Evolutionary conservation across 2,113 vertebrate genomes (phyloP), one percentile per base, ranked within the genome.

Genomic region (Danio rerio): DNA sequence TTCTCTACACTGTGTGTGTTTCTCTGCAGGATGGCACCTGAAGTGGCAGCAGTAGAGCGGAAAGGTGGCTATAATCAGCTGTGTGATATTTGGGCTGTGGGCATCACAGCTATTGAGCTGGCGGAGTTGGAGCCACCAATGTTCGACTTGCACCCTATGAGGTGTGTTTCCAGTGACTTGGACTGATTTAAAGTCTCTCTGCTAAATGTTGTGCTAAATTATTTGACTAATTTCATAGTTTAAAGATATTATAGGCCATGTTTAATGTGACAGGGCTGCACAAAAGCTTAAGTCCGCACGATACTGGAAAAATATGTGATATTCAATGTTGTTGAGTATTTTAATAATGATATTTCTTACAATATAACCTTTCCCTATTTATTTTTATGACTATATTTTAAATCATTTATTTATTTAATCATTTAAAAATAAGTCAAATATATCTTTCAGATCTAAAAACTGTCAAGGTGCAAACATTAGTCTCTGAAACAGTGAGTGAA

Each of bases 61-160:
- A 99, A 99, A 92, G 98, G 98, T 18, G 98, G 98, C 9, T 99
- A 99, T 89, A 99, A 99, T 88, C 98, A 99, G 47, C 93, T 99
- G 49, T 99, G 98, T 93, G 98, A 99, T 69, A 96, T 99, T 81
- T 99, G 98, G 98, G 98, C 98, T 0, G 98, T 99, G 88, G 98
- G 98, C 21, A 99, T 99, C 86, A 99, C 98, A 7, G 96, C 97
- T 78, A 99, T 99, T 85, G 98, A 99, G 86, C 95, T 99, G 56
- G 98, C 97, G 0, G 98, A 99, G 76, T 95, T 99, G 11, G 98
- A 99, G 74, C 98, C 98, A 0, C 98, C 98, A 5, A 99, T 99
- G 98, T 99, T 99, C 88, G 98, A 99, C 89, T 87, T 99, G 5
- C 97, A 99, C 90, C 98, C 98, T 0, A 99, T 99, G 98, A 97